These are phyloP conservation scores for Albula glossodonta DNA, from an alignment of 2,113 vertebrate species.

Conservation along the genomic window DNA sequence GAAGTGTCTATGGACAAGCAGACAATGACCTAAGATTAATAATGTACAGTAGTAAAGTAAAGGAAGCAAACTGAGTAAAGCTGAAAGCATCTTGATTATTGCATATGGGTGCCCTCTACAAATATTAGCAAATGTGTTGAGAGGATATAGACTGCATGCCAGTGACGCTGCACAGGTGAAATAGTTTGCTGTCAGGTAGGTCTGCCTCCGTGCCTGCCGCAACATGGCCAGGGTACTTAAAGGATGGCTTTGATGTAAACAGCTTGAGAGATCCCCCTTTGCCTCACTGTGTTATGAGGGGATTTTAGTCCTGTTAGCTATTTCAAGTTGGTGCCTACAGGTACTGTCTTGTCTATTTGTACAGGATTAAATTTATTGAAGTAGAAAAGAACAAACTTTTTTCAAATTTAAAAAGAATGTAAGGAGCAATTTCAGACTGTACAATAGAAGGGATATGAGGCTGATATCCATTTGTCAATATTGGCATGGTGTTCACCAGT, in stretches of 20 bases:
- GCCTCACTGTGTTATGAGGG: neutral
- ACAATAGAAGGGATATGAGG: constrained; percentile 29
- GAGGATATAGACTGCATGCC: neutral
- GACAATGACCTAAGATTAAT: neutral
- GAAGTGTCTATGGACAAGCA: neutral
- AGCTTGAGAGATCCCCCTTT: neutral
- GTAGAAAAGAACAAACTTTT: neutral
- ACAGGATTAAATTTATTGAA: constrained; percentile 16
- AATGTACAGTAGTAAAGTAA: neutral
- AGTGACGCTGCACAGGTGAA: neutral
- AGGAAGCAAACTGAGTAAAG: too few relatives aligned
- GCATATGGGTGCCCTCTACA: neutral
- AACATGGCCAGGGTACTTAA: constrained; percentile 16
- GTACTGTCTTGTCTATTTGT: constrained; percentile 20
- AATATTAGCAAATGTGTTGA: neutral
- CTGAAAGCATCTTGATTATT: neutral
- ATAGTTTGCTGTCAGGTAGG: neutral
- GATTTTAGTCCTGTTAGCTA: neutral
- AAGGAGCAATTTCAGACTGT: neutral
- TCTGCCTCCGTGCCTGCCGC: neutral
- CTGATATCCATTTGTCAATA: constrained; percentile 18
- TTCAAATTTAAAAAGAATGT: too few relatives aligned
- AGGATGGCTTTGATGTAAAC: constrained; percentile 6
- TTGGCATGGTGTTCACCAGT: neutral
- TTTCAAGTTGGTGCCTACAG: neutral